phyloP scores from a whole-genome alignment of 2,888 invertebrate genomes.

The Calliscelio sp. region DNA sequence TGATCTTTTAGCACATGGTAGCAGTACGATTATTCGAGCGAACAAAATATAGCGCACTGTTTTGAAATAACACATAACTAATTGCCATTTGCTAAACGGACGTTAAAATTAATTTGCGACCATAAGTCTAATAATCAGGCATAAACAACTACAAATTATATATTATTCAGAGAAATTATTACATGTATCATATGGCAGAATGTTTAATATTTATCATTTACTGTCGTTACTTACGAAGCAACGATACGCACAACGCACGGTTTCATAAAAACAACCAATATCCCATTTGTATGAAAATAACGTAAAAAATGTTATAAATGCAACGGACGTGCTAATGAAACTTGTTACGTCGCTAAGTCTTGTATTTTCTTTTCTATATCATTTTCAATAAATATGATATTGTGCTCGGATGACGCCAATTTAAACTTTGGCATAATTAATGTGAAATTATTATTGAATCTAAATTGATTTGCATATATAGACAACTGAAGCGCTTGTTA shows the following conservation, averaged over 20 bases:
- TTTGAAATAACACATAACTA: slow-evolving; percentile 36
- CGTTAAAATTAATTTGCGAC: slow-evolving; percentile 43
- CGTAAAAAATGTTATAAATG: neutral
- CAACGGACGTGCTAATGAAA: slow-evolving; percentile 18
- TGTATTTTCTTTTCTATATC: neutral
- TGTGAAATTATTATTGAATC: too few relatives aligned
- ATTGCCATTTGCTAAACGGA: slow-evolving; percentile 26
- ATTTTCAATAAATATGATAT: neutral
- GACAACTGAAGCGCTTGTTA: too few relatives aligned
- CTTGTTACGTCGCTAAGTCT: slow-evolving; percentile 17
- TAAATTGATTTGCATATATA: too few relatives aligned
- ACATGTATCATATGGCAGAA: neutral
- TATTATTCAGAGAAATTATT: slow-evolving; percentile 25
- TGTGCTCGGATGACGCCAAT: neutral
- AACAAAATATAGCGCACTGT: neutral
- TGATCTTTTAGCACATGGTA: slow-evolving; percentile 17
- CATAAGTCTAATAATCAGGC: slow-evolving; percentile 21
- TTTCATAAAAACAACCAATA: slow-evolving; percentile 11
- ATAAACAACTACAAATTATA: slow-evolving; percentile 38
- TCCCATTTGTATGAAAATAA: slow-evolving; percentile 27
- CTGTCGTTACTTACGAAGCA: neutral
- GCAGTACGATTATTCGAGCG: slow-evolving; percentile 4
- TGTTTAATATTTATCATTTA: slow-evolving; percentile 31
- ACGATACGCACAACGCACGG: neutral
- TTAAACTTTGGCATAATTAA: too few relatives aligned